Conservation (phyloP, 2,113 vertebrate genomes). For the Elachura formosa region DNA sequence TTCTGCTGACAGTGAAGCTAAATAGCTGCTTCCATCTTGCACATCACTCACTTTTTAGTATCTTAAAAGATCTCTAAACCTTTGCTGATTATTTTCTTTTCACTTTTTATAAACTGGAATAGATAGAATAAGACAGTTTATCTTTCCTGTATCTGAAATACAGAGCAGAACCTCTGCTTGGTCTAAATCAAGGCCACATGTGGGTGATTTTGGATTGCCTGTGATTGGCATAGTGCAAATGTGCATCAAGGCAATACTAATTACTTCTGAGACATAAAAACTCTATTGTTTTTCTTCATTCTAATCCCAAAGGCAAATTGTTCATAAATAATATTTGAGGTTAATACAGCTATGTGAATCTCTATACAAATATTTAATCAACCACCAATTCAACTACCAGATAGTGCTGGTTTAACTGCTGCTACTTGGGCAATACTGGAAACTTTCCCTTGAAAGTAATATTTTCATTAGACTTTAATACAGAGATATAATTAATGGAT, state of each 20-base stretch:
- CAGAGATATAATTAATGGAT: conserved; percentile 7
- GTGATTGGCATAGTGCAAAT: neutral
- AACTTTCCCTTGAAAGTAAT: neutral
- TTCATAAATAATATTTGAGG: neutral
- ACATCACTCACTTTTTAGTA: neutral
- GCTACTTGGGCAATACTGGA: neutral
- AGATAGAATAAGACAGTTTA: neutral
- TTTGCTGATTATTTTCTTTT: neutral
- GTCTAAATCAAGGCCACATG: neutral
- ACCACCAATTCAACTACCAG: neutral
- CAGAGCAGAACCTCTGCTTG: neutral
- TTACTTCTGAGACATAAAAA: neutral
- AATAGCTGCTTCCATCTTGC: neutral
- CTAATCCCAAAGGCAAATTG: neutral
- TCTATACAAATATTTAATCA: conserved; percentile 36
- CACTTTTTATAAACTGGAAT: neutral
- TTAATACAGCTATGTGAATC: neutral
- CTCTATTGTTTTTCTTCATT: neutral
- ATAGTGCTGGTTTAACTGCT: neutral
- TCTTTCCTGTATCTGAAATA: neutral
- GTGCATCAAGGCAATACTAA: neutral
- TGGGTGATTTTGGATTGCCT: neutral
- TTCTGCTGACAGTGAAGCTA: neutral
- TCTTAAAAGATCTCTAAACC: neutral
- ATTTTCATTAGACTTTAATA: conserved; percentile 18